These are phyloP conservation scores for Myotis myotis DNA, from an alignment of 2,797 vertebrate species.

Conservation along the genomic window DNA sequence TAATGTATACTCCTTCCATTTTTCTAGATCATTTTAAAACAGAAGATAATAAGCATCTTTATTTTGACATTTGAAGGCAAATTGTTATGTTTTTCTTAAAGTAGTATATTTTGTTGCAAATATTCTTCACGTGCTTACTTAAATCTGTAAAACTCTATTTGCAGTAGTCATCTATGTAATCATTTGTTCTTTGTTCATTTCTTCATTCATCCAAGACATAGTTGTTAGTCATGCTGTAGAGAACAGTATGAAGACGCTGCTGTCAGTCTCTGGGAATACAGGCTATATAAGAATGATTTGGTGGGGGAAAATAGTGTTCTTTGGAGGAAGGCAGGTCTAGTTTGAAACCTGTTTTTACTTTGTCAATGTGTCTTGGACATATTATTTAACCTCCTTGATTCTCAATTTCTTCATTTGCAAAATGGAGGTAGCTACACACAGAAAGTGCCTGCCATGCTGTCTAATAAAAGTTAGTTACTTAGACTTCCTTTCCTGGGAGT, in stretches of 20 bases:
- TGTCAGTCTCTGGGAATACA: background rate
- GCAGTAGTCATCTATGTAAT: background rate
- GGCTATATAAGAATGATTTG: background rate
- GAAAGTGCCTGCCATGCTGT: background rate
- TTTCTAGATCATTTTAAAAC: slow-evolving; percentile 29
- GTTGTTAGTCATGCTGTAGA: background rate
- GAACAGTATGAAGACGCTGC: background rate
- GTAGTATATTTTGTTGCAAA: background rate
- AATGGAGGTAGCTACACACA: background rate
- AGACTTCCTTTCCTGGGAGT: background rate
- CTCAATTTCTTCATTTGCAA: background rate
- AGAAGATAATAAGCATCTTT: slow-evolving; percentile 8
- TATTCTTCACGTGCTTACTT: background rate
- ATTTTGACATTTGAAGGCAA: slow-evolving; percentile 41
- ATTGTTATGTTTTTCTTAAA: slow-evolving; percentile 36
- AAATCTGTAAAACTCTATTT: background rate
- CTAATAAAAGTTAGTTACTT: background rate
- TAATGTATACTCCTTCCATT: background rate
- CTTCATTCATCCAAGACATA: background rate
- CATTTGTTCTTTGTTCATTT: background rate
- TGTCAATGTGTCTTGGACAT: background rate
- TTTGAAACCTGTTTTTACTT: background rate
- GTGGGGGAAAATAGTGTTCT: background rate
- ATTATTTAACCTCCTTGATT: background rate
- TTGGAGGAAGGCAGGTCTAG: background rate